Evolutionary conservation across 2,888 invertebrate genomes (phyloP), one percentile per base, ranked within the genome.

Genomic region (Deroplatys truncata): DNA sequence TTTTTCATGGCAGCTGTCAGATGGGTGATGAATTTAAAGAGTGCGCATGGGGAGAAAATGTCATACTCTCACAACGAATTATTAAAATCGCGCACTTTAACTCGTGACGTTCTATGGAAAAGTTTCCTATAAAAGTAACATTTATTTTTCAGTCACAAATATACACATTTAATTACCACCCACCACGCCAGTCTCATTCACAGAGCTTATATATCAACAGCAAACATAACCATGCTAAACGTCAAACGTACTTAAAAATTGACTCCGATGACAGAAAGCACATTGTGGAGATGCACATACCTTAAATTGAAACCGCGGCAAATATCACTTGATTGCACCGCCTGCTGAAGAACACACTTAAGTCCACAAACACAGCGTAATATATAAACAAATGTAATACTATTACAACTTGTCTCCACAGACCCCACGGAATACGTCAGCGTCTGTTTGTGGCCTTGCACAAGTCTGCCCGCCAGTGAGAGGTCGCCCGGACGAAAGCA

Each of bases 401-500:
- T 82, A 87, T n/a, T n/a, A 35, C 28, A 28, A 35, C 25, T 10
- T 43, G 43, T 43, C 29, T 85, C 43, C 89, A 43, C 85, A 86
- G 86, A 85, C 83, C 43, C 86, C 82, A 25, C 85, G 85, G 31
- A 82, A 16, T 83, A 89, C 89, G 89, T 89, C 86, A 85, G 89
- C 85, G 43, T 85, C 82, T 85, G 89, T 86, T 28, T 43, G 86
- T 49, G 88, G 85, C 85, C 84, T 88, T 88, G 82, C 85, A 89
- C 89, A 89, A 89, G 85, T 82, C 43, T 82, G 83, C 89, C 82
- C 82, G 85, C 85, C 83, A 86, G 86, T 28, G 82, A 82, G 89
- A 85, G 31, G 82, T 88, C 88, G 85, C 85, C 82, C 86, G 86
- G 89, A 89, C 86, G 86, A 86, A 43, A 82, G 82, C 86, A 89